Percentiles rank a stretch among this genome's conserved stretches.
Conservation (phyloP, 1,140 invertebrate species). For the Pseudomyrmex dendroicus region DNA sequence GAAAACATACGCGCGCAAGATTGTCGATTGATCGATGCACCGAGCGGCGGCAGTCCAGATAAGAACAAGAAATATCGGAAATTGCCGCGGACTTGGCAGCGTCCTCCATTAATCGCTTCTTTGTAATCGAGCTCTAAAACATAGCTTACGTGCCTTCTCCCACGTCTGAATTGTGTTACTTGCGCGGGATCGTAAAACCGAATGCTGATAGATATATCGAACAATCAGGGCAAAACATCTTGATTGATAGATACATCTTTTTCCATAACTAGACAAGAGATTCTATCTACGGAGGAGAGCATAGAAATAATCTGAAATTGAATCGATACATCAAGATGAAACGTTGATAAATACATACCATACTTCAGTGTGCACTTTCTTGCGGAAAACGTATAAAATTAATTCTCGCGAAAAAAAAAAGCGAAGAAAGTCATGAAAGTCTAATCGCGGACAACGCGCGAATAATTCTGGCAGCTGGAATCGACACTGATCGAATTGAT, state of each 20-base stretch:
- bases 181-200: slow-evolving; percentile 23
- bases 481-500: slow-evolving; percentile 76
- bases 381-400: background rate
- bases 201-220: slow-evolving; percentile 35
- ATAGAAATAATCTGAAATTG: slow-evolving; percentile 28
- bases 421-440: background rate
- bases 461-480: slow-evolving; percentile 61
- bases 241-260: slow-evolving; percentile 10
- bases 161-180: slow-evolving; percentile 16
- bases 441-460: slow-evolving; percentile 31
- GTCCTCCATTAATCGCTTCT: slow-evolving; percentile 45
- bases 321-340: slow-evolving; percentile 20
- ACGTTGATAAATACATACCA: background rate
- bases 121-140: slow-evolving; percentile 28
- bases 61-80: slow-evolving; percentile 54
- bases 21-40: slow-evolving; percentile 51
- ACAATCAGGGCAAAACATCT: background rate
- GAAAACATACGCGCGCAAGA: slow-evolving; percentile 48
- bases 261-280: background rate
- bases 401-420: background rate
- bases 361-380: background rate
- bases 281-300: background rate
- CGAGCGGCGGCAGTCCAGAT: slow-evolving; percentile 10
- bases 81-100: slow-evolving; percentile 22
- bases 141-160: background rate